Evolutionary conservation across 1,140 invertebrate species (phyloP).

Genomic region (Hydropsyche tenuis): DNA sequence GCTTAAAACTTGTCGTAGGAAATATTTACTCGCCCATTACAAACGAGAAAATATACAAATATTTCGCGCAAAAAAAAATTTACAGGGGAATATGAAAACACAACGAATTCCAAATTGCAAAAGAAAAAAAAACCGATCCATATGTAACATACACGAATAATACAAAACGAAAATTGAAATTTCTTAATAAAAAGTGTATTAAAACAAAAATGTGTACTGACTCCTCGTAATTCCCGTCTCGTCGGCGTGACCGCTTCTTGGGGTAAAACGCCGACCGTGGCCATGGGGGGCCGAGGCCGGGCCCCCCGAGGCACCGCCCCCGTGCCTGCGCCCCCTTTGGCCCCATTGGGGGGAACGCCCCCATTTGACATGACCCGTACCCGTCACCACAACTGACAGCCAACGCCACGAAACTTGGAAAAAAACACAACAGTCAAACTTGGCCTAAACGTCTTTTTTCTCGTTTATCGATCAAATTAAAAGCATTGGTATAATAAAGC

Average conservation of each 20-base stretch:
- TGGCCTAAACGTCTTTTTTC: too few relatives aligned
- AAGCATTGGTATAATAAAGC: too few relatives aligned
- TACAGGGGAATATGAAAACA: too few relatives aligned
- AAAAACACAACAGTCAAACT: background rate
- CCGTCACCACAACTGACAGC: constrained; percentile 14
- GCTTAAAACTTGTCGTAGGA: too few relatives aligned
- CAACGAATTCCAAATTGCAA: too few relatives aligned
- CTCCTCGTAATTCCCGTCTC: constrained; percentile 61
- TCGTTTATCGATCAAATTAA: too few relatives aligned
- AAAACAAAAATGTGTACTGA: constrained; percentile 51
- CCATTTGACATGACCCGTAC: background rate
- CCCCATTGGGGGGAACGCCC: too few relatives aligned
- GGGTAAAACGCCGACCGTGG: constrained; percentile 52
- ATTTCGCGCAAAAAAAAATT: too few relatives aligned
- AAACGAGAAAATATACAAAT: too few relatives aligned
- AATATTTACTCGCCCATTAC: too few relatives aligned
- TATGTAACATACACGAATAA: too few relatives aligned
- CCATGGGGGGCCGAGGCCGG: background rate
- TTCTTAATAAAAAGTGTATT: background rate
- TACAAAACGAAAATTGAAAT: background rate
- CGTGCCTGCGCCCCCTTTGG: constrained; percentile 14
- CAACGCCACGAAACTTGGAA: constrained; percentile 10
- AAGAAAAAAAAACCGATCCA: too few relatives aligned
- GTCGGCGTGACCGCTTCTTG: constrained; percentile 63
- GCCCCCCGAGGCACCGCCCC: background rate